Conservation (phyloP, 92 coral and sea anemone genomes). For the Hydrozoanthus gracilis region DNA sequence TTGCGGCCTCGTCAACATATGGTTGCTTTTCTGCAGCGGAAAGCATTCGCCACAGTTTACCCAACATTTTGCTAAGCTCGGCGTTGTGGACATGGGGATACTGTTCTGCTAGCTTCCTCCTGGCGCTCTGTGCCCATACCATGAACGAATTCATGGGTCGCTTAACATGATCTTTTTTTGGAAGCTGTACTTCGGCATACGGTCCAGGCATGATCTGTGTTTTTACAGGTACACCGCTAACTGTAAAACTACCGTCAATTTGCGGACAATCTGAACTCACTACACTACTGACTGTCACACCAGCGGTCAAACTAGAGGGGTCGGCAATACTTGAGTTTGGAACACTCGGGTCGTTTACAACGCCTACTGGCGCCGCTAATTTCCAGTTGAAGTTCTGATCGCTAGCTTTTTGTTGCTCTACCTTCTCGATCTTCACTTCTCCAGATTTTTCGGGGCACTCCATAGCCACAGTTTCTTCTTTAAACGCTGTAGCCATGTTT, state of each 20-base stretch:
- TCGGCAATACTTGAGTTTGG: slow-evolving; percentile 59
- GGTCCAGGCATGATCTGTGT: slow-evolving; percentile 94
- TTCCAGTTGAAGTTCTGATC: slow-evolving; percentile 96
- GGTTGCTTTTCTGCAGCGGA: slow-evolving; percentile 98
- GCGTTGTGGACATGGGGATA: slow-evolving; percentile 99
- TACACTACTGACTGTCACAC: slow-evolving; percentile 72
- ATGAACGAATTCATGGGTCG: slow-evolving; percentile 99
- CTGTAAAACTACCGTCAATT: slow-evolving; percentile 81
- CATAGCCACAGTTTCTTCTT: slow-evolving; percentile 75
- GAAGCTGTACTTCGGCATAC: slow-evolving; percentile 88
- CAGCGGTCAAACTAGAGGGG: slow-evolving; percentile 72
- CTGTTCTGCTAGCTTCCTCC: slow-evolving; percentile 97
- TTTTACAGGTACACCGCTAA: slow-evolving; percentile 83
- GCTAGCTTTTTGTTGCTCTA: slow-evolving; percentile 84
- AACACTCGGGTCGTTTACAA: slow-evolving; percentile 72
- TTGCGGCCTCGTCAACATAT: slow-evolving; percentile 98
- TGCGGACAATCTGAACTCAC: slow-evolving; percentile 86
- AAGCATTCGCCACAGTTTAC: slow-evolving; percentile 98
- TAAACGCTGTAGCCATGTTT: slow-evolving; percentile 88
- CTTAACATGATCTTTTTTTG: slow-evolving; percentile 94
- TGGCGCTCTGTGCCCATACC: slow-evolving; percentile 99
- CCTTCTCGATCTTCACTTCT: slow-evolving; percentile 95
- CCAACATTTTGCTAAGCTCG: slow-evolving; percentile 99
- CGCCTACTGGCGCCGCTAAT: slow-evolving; percentile 77
- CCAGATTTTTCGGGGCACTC: slow-evolving; percentile 89